A percentile compares a stretch with the other conserved stretches of the same genome.
Evolutionary conservation across 2,113 vertebrate species (phyloP).

Genomic region (Axis porcinus): DNA sequence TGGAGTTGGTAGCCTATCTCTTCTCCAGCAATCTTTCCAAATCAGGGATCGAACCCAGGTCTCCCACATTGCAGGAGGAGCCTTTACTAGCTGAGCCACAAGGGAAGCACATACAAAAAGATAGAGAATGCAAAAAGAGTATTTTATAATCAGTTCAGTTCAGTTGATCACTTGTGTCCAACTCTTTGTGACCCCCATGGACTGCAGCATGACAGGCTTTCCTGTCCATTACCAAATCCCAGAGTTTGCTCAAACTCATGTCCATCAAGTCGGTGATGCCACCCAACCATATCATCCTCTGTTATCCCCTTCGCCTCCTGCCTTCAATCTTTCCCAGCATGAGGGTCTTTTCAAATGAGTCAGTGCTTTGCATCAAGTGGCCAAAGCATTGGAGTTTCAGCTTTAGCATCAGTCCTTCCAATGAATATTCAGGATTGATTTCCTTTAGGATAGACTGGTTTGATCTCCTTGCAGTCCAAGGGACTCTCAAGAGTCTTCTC

Average conservation of each 20-base stretch:
- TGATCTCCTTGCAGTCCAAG: neutral
- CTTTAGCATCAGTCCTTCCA: neutral
- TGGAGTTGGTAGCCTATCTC: neutral
- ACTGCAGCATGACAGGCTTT: neutral
- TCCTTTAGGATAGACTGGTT: neutral
- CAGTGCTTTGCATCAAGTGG: neutral
- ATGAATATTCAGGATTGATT: neutral
- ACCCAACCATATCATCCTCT: neutral
- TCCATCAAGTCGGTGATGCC: neutral
- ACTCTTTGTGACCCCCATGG: neutral
- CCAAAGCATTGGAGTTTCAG: neutral
- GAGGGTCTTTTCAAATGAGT: neutral
- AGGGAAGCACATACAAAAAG: neutral
- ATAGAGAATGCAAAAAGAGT: neutral
- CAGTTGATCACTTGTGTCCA: neutral
- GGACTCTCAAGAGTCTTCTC: neutral
- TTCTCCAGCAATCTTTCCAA: neutral
- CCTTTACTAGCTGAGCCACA: neutral
- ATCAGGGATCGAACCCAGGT: neutral
- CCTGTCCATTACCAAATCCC: neutral
- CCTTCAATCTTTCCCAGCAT: neutral
- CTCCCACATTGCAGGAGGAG: neutral
- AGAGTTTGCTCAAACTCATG: neutral
- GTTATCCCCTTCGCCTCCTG: neutral
- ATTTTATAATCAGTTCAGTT: neutral